A percentile compares a stretch with the other conserved stretches of the same genome.
Conservation (phyloP, 2,797 vertebrate genomes). For the Nyctalus aviator region DNA sequence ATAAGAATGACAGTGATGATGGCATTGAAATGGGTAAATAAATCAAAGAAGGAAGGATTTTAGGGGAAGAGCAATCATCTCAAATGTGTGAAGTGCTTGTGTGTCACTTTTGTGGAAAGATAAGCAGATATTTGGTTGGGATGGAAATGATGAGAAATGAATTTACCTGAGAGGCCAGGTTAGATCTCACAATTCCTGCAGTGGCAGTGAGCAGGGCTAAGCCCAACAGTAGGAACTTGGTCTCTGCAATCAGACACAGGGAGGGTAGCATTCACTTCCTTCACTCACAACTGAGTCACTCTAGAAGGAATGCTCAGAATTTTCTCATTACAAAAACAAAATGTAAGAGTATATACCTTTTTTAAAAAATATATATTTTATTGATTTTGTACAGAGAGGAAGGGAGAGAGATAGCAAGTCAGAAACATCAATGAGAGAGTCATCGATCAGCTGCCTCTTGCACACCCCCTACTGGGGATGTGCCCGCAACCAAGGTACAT, state of each 20-base stretch:
- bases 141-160: background rate
- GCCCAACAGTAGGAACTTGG: too few relatives aligned
- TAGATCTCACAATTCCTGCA: accelerated
- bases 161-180: background rate
- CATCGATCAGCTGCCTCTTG: too few relatives aligned
- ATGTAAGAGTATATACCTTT: background rate
- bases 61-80: background rate
- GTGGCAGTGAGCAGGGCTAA: accelerated
- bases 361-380: too few relatives aligned
- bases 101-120: background rate
- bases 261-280: accelerated
- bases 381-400: too few relatives aligned
- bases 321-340: background rate
- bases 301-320: background rate
- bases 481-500: too few relatives aligned
- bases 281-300: accelerated
- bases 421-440: too few relatives aligned
- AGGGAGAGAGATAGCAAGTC: too few relatives aligned
- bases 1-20: background rate
- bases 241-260: accelerated
- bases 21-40: background rate
- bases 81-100: background rate
- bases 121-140: background rate
- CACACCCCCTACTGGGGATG: too few relatives aligned
- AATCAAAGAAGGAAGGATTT: background rate